Base-by-base conservation (phyloP, 2,888 invertebrate species). In the Odontocerum albicorne region DNA sequence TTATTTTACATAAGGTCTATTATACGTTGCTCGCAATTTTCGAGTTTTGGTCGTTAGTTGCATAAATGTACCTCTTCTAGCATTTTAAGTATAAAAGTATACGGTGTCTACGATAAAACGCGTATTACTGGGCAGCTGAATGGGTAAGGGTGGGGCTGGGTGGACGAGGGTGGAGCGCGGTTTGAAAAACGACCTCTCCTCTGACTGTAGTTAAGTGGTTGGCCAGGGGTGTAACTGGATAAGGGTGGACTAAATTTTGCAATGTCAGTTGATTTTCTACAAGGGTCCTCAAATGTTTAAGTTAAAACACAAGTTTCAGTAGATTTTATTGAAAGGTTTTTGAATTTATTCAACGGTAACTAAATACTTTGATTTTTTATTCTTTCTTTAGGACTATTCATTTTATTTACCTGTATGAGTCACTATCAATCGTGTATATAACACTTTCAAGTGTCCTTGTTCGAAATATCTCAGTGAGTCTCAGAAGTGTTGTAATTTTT, bases 181-280 rank as follows among this genome's bases (percentile, higher is more conserved):
- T 57, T 55, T 60, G 60, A 60, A 60, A 60, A 60, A 60, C 60
- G 57, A 60, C 51, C 60, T 57, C 47, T 55, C 54, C 45, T 38
- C 51, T 35, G 35, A 38, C 40, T 44, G 51, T 33, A 36, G 52
- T 38, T 22, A 43, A 17, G 49, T 35, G 39, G 43, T 16, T 22
- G 20, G 22, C 8, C 55, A 60, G 57, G 35, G 52, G 40, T 27
- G 57, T 20, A 60, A 19, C 16, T 8, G 19, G 17, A 2, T 6
- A 10, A 27, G 8, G 8, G 6, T 7, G 6, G 8, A 27, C 27
- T 7, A 27, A 27, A 27, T 27, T 7, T n/a, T n/a, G n/a, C n/a
- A n/a, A n/a, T n/a, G n/a, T n/a, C n/a, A n/a, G n/a, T n/a, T n/a
- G n/a, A n/a, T n/a, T n/a, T n/a, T n/a, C n/a, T n/a, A n/a, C n/a